phyloP scores from a whole-genome alignment of 2,113 vertebrate genomes.

The Equus przewalskii region DNA sequence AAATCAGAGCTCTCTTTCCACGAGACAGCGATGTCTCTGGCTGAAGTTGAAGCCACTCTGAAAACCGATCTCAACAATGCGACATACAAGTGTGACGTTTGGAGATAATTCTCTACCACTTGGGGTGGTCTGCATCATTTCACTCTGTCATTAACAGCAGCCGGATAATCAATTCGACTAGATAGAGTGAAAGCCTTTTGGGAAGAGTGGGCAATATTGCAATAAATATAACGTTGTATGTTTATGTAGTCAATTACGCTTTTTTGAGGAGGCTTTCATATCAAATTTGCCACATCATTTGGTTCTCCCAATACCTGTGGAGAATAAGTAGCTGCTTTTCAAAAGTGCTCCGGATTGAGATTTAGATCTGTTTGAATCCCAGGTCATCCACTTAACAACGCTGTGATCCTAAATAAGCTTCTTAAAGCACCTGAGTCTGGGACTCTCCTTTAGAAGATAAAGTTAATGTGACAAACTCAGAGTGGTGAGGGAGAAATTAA shows the following conservation, averaged over 20 bases:
- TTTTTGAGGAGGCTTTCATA: neutral
- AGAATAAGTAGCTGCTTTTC: slow-evolving; percentile 1
- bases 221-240: neutral
- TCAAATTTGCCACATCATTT: neutral
- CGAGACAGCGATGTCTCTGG: neutral
- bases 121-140: neutral
- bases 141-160: neutral
- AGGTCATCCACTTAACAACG: neutral
- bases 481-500: neutral
- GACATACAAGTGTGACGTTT: fast-evolving
- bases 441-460: neutral
- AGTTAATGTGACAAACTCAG: neutral
- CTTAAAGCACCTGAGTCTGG: neutral
- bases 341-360: neutral
- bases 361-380: neutral
- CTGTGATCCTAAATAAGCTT: neutral
- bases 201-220: neutral
- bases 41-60: fast-evolving
- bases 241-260: neutral
- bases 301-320: neutral
- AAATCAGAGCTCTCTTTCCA: neutral
- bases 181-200: neutral
- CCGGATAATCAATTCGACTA: neutral
- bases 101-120: neutral
- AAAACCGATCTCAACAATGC: too few relatives aligned